Percentiles rank a stretch among this genome's conserved stretches.
These are phyloP conservation scores for Hoplias malabaricus DNA, from an alignment of 2,113 vertebrate genomes.

Conservation along the genomic window DNA sequence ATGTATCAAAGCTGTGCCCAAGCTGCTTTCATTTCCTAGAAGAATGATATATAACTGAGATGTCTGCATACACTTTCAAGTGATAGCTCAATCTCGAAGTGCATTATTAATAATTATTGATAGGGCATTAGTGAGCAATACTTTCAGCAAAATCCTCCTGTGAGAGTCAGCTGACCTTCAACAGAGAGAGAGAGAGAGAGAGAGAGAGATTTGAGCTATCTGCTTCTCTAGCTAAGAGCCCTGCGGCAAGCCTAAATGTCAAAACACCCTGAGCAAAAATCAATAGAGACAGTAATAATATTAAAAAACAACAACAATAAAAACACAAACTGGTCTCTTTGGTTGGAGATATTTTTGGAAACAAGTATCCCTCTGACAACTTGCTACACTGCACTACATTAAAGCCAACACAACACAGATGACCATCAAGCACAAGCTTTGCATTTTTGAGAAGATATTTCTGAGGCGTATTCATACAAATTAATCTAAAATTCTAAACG, in stretches of 20 bases:
- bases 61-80: constrained; percentile 4
- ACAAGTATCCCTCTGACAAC: neutral
- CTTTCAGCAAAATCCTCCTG: constrained; percentile 17
- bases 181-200: neutral
- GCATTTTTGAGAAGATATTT: too few species aligned
- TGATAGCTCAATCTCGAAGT: constrained; percentile 10
- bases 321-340: neutral
- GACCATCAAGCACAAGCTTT: too few species aligned
- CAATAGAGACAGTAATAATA: constrained; percentile 15
- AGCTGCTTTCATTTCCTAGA: constrained; percentile 16
- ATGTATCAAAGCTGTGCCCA: neutral
- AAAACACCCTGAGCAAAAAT: constrained; percentile 37
- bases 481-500: too few species aligned
- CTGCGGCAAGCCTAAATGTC: constrained; percentile 41
- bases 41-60: constrained; percentile 6
- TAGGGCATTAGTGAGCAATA: constrained; percentile 9
- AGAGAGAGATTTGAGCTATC: constrained; percentile 8
- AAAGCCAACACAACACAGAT: too few species aligned
- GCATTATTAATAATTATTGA: constrained; percentile 45
- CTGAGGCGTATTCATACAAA: too few species aligned
- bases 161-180: constrained; percentile 34
- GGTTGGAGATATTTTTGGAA: constrained; percentile 9
- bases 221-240: constrained; percentile 6
- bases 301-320: neutral
- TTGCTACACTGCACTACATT: neutral